Base-by-base conservation (phyloP, 2,888 invertebrate species). In the Drosophila incognita region DNA sequence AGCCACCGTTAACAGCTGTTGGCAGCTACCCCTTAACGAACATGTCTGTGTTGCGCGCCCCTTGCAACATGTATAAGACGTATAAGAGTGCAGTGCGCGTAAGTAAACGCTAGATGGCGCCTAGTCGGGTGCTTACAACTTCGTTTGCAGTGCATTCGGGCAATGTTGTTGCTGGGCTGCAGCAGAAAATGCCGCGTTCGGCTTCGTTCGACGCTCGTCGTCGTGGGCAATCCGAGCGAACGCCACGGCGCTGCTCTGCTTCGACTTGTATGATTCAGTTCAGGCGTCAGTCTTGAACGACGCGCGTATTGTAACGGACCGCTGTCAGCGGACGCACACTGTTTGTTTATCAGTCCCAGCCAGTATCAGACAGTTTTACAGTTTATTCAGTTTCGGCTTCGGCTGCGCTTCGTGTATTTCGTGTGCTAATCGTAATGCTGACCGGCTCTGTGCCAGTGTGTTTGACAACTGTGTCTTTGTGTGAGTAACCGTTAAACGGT, bases 251-350 rank as follows among this genome's bases (percentile, higher is more conserved):
- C 52, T 40, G 38, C 52, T 46, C 48, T 56, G 67, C 54, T 61
- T 79, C 60, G 54, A 74, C 77, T 68, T 76, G 81, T 80, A 64
- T 74, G 81, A 73, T 64, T 77, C 63, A 71, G 72, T 67, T 70
- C 40, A 21, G 27, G 69, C 77, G 84, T 90, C 80, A 90, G 91
- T 90, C 87, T 87, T 81, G 85, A 79, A 81, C 80, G 82, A 89
- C 87, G 87, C 90, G 89, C 77, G 78, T 74, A 82, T 86, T 81
- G 68, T 63, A 79, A 90, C 86, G 83, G 91, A 83, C 74, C 79
- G 81, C 72, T 69, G 27, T 38, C 24, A n/a, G 63, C 42, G 54
- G 46, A 65, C 69, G 52, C 60, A 51, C 42, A 18, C 7, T 27
- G 24, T 52, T 53, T 69, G 53, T 69, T 64, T 69, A 76, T 69